phyloP scores from a whole-genome alignment of 2,113 vertebrate species.

The Dendrocopos noguchii region DNA sequence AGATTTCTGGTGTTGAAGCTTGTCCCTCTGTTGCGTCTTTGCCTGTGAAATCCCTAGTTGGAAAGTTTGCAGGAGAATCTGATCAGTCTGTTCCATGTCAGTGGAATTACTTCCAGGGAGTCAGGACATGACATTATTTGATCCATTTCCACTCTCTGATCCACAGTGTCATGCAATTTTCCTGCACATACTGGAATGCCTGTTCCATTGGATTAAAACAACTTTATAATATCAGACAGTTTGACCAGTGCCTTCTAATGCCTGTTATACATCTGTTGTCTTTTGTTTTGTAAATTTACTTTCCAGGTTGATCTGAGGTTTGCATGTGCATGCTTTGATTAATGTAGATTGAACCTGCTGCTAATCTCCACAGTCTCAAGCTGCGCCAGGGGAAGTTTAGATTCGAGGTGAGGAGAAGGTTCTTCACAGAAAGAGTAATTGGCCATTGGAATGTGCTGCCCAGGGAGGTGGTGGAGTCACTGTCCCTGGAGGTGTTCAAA shows the following conservation, averaged over 20 bases:
- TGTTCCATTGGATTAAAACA: neutral
- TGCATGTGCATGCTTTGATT: neutral
- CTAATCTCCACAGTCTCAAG: neutral
- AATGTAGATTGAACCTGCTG: neutral
- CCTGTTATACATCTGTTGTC: neutral
- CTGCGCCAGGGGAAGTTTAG: too few relatives aligned
- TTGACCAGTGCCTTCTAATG: neutral
- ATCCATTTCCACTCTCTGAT: neutral
- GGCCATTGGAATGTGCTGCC: too few relatives aligned
- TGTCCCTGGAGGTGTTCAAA: too few relatives aligned
- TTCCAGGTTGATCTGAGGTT: neutral
- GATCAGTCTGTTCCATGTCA: neutral
- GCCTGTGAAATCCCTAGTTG: neutral
- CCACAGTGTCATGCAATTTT: neutral
- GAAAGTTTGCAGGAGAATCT: neutral
- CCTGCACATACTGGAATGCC: neutral
- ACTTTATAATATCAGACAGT: neutral
- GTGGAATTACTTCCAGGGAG: neutral
- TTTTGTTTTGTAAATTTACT: neutral
- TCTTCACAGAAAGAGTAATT: too few relatives aligned
- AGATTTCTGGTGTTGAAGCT: neutral
- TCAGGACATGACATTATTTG: neutral
- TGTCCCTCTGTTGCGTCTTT: neutral
- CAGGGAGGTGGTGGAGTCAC: too few relatives aligned
- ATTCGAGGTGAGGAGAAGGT: too few relatives aligned